Evolutionary conservation across 2,797 vertebrate species (phyloP), one percentile per base, ranked within the genome.

Genomic region (Masticophis lateralis): DNA sequence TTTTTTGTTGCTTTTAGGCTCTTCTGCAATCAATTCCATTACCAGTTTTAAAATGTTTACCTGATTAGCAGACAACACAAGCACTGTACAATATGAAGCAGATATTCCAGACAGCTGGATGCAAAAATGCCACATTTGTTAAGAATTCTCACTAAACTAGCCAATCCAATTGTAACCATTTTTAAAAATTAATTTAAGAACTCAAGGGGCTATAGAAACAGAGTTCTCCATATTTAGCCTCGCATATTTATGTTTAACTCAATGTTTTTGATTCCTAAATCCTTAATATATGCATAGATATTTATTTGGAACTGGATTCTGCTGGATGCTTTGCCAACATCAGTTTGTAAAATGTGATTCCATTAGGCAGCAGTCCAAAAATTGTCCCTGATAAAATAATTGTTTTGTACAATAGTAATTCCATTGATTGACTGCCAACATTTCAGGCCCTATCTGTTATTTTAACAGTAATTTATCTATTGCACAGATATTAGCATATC

Each of bases 281-380:
- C 60, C 2, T 47, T 90, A 92, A 92, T 61, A 60, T 32, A 32
- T n/a, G 28, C 61, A 32, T 66, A 79, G 43, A 28, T 47, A 56
- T 90, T 88, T 90, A 57, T 90, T 69, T 55, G 27, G 83, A 91
- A 94, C 47, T 88, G 57, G 37, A 91, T 91, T 57, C 12, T 53
- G 27, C 60, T 69, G 25, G 37, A 57, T 55, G 60, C 14, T 20
- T 61, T 87, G 79, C 79, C 60, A 93, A 66, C 18, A 25, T 59
- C 53, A 93, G 60, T 60, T 87, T 87, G 37, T 93, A 90, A 90
- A 87, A 90, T 20, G 83, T 87, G 83, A 10, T 53, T 59, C 53
- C 28, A 56, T 89, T 66, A 69, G 87, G 63, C 25, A 43, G 25
- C 22, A 56, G n/a, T 86, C 86, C 57, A 90, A 60, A 22, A 16